Conservation (phyloP, 1,140 invertebrate genomes). For the Acyrthosiphon pisum region DNA sequence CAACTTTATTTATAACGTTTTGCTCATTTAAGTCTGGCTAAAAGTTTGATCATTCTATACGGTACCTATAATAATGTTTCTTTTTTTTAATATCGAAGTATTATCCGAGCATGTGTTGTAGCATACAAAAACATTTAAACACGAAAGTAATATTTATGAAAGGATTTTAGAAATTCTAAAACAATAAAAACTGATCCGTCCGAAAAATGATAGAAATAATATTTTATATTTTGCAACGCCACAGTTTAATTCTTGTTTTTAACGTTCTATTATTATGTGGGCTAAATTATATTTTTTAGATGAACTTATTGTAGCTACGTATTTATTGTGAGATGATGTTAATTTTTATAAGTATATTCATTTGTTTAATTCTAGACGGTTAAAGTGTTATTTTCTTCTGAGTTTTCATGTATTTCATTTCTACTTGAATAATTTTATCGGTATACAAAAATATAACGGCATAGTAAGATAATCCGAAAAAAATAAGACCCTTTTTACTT, state of each 20-base stretch:
- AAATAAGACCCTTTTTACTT: not conserved
- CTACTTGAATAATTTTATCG: not conserved
- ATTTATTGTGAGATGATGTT: not conserved
- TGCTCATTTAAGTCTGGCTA: conserved; percentile 20
- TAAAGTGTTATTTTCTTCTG: not conserved
- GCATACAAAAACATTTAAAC: not conserved
- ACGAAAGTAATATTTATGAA: not conserved
- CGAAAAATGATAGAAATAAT: not conserved
- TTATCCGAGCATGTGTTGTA: not conserved
- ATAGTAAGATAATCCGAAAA: not conserved
- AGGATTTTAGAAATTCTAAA: not conserved
- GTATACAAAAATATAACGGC: not conserved
- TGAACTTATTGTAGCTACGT: not conserved
- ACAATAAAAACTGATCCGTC: not conserved
- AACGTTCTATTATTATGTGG: not conserved
- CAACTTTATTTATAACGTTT: conserved; percentile 38
- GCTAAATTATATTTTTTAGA: not conserved
- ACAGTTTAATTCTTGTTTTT: not conserved
- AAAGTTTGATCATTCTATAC: not conserved
- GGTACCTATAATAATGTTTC: conserved; percentile 3
- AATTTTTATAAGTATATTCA: not conserved
- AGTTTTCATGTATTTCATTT: not conserved
- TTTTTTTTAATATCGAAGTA: conserved; percentile 13
- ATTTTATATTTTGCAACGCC: not conserved
- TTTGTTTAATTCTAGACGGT: not conserved